Evolutionary conservation across 2,113 vertebrate genomes (phyloP).

Genomic region (Rafetus swinhoei): DNA sequence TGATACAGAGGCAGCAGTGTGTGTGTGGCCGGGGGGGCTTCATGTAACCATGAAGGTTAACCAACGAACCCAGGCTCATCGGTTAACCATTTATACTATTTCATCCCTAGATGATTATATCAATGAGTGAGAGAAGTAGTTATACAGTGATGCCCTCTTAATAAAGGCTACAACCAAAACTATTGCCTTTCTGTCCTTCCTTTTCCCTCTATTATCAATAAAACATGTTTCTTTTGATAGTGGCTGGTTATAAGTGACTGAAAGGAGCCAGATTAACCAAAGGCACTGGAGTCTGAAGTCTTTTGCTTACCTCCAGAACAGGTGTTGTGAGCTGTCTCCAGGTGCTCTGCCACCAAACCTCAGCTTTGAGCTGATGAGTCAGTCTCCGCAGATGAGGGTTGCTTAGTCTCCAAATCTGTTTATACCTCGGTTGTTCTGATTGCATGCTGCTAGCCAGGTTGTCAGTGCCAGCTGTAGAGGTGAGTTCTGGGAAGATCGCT

Average conservation of each 20-base stretch:
- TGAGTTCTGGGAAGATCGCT: not conserved
- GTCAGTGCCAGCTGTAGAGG: not conserved
- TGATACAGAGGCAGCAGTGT: no score
- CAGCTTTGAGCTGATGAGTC: constrained; percentile 20
- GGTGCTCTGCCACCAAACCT: not conserved
- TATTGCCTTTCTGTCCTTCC: constrained; percentile 4
- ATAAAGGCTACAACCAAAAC: constrained; percentile 29
- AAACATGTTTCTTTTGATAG: constrained; percentile 38
- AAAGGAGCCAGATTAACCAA: not conserved
- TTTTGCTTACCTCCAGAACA: not conserved
- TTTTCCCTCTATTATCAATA: constrained; percentile 32
- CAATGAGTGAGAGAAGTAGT: constrained; percentile 6
- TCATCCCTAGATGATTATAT: not conserved
- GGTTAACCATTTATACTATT: no score
- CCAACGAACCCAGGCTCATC: no score
- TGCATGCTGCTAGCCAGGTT: not conserved
- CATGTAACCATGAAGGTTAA: no score
- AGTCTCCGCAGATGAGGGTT: not conserved
- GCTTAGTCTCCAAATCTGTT: not conserved
- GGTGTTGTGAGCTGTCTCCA: not conserved
- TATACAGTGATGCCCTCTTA: not conserved
- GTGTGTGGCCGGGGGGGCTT: no score
- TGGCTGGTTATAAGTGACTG: constrained; percentile 7
- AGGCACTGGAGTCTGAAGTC: constrained; percentile 4
- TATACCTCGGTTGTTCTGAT: not conserved